Conservation (phyloP, 2,113 vertebrate genomes). For the Phrynosoma blainvillii region DNA sequence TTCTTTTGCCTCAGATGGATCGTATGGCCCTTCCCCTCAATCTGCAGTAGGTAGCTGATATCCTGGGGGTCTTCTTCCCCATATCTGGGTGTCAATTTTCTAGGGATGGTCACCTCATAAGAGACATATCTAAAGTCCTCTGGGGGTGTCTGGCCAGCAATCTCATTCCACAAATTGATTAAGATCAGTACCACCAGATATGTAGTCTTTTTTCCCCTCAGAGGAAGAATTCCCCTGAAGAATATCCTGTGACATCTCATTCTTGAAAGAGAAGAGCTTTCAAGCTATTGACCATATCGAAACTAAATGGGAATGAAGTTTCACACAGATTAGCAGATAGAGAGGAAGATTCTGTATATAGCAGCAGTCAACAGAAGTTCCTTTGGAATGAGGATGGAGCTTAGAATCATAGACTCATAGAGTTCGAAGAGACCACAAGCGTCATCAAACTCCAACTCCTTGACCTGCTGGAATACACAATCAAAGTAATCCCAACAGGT, state of each 20-base stretch:
- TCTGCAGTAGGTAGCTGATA: slow-evolving; percentile 55
- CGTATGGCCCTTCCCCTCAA: slow-evolving; percentile 52
- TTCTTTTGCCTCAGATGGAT: slow-evolving; percentile 56
- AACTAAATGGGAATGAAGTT: background rate
- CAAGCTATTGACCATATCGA: background rate
- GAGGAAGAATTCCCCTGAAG: no score
- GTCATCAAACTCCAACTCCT: no score
- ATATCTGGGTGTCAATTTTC: slow-evolving; percentile 25
- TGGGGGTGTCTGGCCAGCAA: background rate
- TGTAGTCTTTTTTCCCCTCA: background rate
- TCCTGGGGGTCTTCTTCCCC: background rate
- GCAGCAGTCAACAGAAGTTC: background rate
- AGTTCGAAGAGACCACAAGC: no score
- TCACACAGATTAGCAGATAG: background rate
- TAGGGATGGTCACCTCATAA: slow-evolving; percentile 59
- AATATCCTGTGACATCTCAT: no score
- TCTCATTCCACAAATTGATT: background rate
- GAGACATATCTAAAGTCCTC: rapidly evolving
- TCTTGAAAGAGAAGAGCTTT: no score
- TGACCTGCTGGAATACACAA: no score
- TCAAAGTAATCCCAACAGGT: background rate
- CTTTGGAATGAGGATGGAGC: slow-evolving; percentile 6
- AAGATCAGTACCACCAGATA: background rate
- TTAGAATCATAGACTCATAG: background rate
- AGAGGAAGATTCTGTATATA: background rate